phyloP scores from a whole-genome alignment of 2,797 vertebrate species.

The Anas flavirostris region DNA sequence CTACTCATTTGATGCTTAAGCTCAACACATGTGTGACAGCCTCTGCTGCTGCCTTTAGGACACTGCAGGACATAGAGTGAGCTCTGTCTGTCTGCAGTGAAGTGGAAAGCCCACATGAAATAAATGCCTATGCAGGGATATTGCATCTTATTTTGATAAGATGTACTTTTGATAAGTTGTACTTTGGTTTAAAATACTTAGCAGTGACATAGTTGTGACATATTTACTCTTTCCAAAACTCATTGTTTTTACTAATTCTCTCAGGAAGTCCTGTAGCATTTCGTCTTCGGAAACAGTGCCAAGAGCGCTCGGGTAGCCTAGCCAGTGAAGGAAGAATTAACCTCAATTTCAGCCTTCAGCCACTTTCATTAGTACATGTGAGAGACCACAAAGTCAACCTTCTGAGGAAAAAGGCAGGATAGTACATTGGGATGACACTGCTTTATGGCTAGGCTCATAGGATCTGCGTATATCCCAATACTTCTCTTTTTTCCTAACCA shows the following conservation, averaged over 20 bases:
- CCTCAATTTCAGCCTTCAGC: not conserved
- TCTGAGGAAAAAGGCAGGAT: not conserved
- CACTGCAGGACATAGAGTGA: not conserved
- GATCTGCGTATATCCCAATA: not conserved
- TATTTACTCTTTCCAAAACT: not conserved
- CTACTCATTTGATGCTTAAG: not conserved
- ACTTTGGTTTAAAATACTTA: not conserved
- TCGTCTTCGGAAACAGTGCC: not conserved
- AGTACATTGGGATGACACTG: not conserved
- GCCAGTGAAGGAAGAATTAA: not conserved
- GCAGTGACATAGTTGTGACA: not conserved
- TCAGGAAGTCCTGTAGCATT: not conserved
- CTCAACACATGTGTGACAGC: not conserved
- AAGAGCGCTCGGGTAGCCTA: not conserved
- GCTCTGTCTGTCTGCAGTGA: not conserved
- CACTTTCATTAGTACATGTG: not conserved
- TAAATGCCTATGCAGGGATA: fast-evolving
- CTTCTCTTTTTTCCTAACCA: not conserved
- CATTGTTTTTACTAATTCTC: not conserved
- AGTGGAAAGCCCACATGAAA: not conserved
- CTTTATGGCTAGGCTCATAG: not conserved
- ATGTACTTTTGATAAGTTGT: not conserved
- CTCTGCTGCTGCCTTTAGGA: not conserved
- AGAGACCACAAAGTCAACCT: not conserved
- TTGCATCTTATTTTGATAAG: not conserved